Evolutionary conservation across 2,113 vertebrate genomes (phyloP).

Genomic region (Melospiza georgiana): DNA sequence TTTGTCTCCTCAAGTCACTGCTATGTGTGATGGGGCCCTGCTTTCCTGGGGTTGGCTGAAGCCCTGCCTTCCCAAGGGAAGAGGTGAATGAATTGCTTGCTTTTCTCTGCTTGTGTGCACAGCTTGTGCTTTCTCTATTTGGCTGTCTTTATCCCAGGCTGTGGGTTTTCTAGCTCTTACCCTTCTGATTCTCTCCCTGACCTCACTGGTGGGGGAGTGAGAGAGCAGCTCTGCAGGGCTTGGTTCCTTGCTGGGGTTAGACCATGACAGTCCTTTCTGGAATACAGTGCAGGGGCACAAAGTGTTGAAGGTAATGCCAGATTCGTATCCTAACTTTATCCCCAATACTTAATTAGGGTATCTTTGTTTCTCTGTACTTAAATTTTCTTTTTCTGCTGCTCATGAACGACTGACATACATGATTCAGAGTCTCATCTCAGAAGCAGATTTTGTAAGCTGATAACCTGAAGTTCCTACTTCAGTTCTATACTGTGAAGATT

Average conservation of each 20-base stretch:
- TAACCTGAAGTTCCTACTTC: not conserved
- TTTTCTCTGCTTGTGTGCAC: not conserved
- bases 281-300: not conserved
- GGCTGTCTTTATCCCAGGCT: not conserved
- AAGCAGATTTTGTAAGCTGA: not conserved
- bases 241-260: not conserved
- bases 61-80: not conserved
- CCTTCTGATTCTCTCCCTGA: fast-evolving
- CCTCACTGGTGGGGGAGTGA: not conserved
- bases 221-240: fast-evolving
- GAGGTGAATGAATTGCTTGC: not conserved
- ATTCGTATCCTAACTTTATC: not conserved
- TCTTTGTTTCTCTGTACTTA: not conserved
- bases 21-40: too few relatives aligned
- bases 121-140: not conserved
- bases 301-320: not conserved
- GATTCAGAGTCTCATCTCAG: not conserved
- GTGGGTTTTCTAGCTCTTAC: not conserved
- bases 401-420: not conserved
- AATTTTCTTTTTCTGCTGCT: not conserved
- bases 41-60: not conserved
- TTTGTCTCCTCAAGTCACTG: not conserved
- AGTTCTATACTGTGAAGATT: not conserved
- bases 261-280: not conserved
- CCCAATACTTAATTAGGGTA: not conserved